phyloP scores from a whole-genome alignment of 2,888 invertebrate genomes.

The Elmis aenea region DNA sequence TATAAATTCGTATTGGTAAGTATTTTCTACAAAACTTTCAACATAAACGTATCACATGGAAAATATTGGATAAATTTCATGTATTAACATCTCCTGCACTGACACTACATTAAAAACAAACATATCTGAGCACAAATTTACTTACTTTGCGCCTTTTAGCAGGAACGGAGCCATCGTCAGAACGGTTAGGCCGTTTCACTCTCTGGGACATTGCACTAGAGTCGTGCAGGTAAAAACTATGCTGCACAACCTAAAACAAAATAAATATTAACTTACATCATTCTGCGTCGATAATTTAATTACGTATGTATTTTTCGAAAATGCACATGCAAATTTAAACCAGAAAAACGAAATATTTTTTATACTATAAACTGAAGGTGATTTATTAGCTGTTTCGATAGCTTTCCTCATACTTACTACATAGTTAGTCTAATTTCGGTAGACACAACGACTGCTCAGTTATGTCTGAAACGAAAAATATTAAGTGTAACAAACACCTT shows the following conservation, averaged over 20 bases:
- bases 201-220: constrained; percentile 66
- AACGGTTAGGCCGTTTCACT: constrained; percentile 69
- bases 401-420: constrained; percentile 51
- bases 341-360: not conserved
- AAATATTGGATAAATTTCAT: too few relatives aligned
- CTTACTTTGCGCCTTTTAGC: constrained; percentile 73
- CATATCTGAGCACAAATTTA: too few relatives aligned
- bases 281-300: too few relatives aligned
- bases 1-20: too few relatives aligned
- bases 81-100: too few relatives aligned
- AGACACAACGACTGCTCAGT: constrained; percentile 43
- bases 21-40: too few relatives aligned
- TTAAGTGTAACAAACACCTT: not conserved
- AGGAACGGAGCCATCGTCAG: constrained; percentile 64
- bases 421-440: constrained; percentile 46
- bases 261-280: too few relatives aligned
- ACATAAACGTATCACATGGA: too few relatives aligned
- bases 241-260: constrained; percentile 41
- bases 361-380: not conserved
- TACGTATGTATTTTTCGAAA: too few relatives aligned
- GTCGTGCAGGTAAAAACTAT: constrained; percentile 39
- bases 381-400: constrained; percentile 1
- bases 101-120: too few relatives aligned
- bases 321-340: too few relatives aligned
- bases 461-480: constrained; percentile 42